These are phyloP conservation scores for Ctenopoma multispine DNA, from an alignment of 2,797 vertebrate genomes.

Conservation along the genomic window DNA sequence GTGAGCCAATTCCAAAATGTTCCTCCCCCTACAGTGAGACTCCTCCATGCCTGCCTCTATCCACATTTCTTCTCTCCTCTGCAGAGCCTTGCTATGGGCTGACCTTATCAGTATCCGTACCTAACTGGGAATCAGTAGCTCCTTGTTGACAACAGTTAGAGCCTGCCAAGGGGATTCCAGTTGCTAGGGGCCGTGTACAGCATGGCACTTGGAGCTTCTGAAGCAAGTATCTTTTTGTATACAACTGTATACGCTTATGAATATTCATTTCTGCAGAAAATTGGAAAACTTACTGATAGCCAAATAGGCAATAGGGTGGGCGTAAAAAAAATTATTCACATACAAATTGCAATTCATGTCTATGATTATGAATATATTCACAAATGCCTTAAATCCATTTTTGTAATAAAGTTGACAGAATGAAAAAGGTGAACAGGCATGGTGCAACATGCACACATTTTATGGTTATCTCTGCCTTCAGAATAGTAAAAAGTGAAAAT, in stretches of 20 bases:
- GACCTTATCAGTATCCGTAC: conserved; percentile 59
- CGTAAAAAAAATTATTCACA: conserved; percentile 4
- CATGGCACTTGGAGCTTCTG: conserved; percentile 51
- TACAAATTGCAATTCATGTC: no score
- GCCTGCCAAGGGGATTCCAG: conserved; percentile 61
- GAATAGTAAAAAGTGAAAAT: no score
- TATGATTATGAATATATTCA: no score
- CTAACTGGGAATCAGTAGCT: conserved; percentile 68
- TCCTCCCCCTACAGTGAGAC: conserved; percentile 7
- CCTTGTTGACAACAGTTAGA: conserved; percentile 67
- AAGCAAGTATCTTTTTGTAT: conserved; percentile 60
- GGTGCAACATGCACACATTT: no score
- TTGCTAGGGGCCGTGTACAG: conserved; percentile 64
- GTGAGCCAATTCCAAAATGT: neutral
- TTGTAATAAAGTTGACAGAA: no score
- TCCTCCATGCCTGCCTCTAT: conserved; percentile 10
- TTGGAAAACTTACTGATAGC: conserved; percentile 21
- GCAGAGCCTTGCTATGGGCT: conserved; percentile 44
- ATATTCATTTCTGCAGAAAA: conserved; percentile 57
- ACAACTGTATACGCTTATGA: conserved; percentile 44
- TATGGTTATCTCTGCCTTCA: no score
- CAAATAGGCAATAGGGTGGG: conserved; percentile 10
- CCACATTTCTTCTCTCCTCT: conserved; percentile 30
- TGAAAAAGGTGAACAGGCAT: no score
- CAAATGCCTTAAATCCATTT: no score